Percentiles rank a stretch among this genome's conserved stretches.
Conservation (phyloP, 2,113 vertebrate genomes). For the Prunella fulvescens region DNA sequence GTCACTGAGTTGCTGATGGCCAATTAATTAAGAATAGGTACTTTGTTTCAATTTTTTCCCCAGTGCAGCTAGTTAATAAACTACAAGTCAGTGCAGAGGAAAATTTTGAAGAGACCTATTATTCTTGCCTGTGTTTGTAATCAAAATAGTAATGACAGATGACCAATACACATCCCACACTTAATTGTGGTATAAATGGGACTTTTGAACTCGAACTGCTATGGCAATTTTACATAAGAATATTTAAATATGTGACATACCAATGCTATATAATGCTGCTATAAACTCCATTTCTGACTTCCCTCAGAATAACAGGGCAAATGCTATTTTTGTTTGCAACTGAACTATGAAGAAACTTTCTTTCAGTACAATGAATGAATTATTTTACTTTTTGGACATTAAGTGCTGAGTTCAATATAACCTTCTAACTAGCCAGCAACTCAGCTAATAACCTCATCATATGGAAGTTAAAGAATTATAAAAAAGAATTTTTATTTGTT, state of each 20-base stretch:
- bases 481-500: background rate
- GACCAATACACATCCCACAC: slow-evolving; percentile 53
- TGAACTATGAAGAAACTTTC: slow-evolving; percentile 25
- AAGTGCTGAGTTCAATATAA: slow-evolving; percentile 56
- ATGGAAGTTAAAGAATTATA: slow-evolving; percentile 4
- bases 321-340: slow-evolving; percentile 33
- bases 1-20: background rate
- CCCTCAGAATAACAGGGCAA: slow-evolving; percentile 37
- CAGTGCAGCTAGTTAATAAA: background rate
- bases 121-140: slow-evolving; percentile 16
- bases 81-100: background rate
- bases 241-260: slow-evolving; percentile 65
- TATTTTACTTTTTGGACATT: slow-evolving; percentile 18
- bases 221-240: slow-evolving; percentile 68
- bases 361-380: slow-evolving; percentile 39
- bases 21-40: background rate
- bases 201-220: slow-evolving; percentile 64
- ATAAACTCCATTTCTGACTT: slow-evolving; percentile 40
- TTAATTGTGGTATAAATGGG: slow-evolving; percentile 68
- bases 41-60: background rate
- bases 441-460: background rate
- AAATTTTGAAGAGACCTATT: background rate
- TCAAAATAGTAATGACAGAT: background rate
- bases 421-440: slow-evolving; percentile 4
- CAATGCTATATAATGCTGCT: slow-evolving; percentile 31